A percentile compares a stretch with the other conserved stretches of the same genome.
These are phyloP conservation scores for Cebidichthys violaceus DNA, from an alignment of 2,113 vertebrate genomes.

Conservation along the genomic window DNA sequence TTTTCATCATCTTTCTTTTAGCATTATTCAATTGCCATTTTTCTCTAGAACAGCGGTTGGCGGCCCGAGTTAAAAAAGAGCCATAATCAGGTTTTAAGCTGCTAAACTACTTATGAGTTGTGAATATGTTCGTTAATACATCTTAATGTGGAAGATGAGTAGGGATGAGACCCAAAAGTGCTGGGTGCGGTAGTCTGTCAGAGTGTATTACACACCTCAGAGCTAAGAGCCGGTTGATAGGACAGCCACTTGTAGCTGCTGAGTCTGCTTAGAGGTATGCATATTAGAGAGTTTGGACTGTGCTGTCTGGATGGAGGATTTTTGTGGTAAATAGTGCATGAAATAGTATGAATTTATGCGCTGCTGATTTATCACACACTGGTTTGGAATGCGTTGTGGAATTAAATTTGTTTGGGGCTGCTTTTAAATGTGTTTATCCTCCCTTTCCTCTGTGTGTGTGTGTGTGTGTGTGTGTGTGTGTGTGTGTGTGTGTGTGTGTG, in stretches of 20 bases:
- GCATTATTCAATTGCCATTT: conserved; percentile 18
- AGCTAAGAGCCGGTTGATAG: conserved; percentile 65
- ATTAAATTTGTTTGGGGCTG: conserved; percentile 37
- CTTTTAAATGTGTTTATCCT: conserved; percentile 28
- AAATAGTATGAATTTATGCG: conserved; percentile 29
- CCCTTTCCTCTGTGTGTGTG: conserved; percentile 27
- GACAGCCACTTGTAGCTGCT: conserved; percentile 59
- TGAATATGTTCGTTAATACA: conserved; percentile 91
- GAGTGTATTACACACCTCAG: conserved; percentile 82
- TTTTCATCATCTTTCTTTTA: conserved; percentile 23
- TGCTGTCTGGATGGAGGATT: conserved; percentile 45
- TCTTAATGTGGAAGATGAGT: conserved; percentile 89
- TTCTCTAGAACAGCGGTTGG: conserved; percentile 8
- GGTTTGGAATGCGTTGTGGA: conserved; percentile 27
- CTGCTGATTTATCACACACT: conserved; percentile 1
- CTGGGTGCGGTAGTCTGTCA: conserved; percentile 86
- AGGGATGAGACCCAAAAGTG: conserved; percentile 88
- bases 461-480: conserved; percentile 40
- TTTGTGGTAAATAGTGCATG: conserved; percentile 47
- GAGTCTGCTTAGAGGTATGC: conserved; percentile 55
- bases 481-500: conserved; percentile 21
- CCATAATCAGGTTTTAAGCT: conserved; percentile 89
- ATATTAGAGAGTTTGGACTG: conserved; percentile 20
- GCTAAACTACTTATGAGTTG: conserved; percentile 90
- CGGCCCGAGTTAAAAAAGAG: conserved; percentile 76